phyloP scores from a whole-genome alignment of 2,113 vertebrate genomes.

The Psilopogon haemacephalus region DNA sequence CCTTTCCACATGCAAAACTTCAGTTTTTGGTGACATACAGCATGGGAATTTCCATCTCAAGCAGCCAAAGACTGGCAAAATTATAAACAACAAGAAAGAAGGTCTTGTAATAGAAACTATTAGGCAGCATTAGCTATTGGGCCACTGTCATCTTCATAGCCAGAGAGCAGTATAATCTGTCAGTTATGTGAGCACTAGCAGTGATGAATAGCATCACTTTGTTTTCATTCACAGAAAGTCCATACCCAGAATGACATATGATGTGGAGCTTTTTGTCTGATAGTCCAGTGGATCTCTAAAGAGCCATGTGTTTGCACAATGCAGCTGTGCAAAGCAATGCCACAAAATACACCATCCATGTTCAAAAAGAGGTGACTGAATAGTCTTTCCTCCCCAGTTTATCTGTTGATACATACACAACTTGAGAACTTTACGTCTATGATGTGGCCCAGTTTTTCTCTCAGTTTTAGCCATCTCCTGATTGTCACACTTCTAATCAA shows the following conservation, averaged over 20 bases:
- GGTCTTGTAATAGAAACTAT: slow-evolving; percentile 11
- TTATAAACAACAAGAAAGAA: slow-evolving; percentile 5
- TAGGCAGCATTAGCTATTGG: slow-evolving; percentile 24
- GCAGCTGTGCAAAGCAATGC: background rate
- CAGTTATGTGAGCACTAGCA: slow-evolving; percentile 23
- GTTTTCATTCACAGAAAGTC: slow-evolving; percentile 27
- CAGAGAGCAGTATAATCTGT: slow-evolving; percentile 51
- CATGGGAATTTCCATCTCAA: slow-evolving; percentile 38
- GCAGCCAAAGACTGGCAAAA: slow-evolving; percentile 18
- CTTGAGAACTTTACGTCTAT: background rate
- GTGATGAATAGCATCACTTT: slow-evolving; percentile 53
- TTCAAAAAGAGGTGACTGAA: background rate
- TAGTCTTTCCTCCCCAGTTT: background rate
- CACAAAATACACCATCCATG: background rate
- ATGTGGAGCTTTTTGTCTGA: background rate
- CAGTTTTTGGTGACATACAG: background rate
- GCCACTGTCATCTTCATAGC: slow-evolving; percentile 34
- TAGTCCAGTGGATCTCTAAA: background rate
- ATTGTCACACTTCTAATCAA: background rate
- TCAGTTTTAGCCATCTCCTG: background rate
- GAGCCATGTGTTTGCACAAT: background rate
- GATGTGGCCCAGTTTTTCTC: background rate
- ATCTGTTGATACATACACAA: background rate
- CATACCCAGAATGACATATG: background rate
- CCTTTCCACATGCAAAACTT: background rate